Base-by-base conservation (phyloP, 2,888 invertebrate genomes). In the Epiblema foenella region DNA sequence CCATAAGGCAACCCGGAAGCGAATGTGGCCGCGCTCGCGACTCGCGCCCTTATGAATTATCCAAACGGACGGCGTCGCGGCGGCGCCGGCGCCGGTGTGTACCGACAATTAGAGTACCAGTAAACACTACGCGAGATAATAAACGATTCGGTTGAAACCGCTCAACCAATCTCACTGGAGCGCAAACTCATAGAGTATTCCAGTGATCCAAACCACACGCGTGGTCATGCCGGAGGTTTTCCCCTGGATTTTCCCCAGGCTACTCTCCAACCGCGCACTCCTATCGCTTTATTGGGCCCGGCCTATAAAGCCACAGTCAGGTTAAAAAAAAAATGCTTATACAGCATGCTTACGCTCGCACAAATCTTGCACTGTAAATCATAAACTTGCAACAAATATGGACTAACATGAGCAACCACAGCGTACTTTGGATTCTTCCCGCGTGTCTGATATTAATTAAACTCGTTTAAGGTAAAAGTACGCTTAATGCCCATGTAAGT, bases 21-120 rank as follows among this genome's bases (percentile, higher is more conserved):
- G 78, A 77, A 78, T 73, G 76, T 69, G 67, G 20, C n/a, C 68
- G 64, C 24, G 69, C 65, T 46, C 65, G 68, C 81, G 80, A 81
- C 85, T 78, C 78, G 83, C 80, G 85, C 83, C 84, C 87, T 90
- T 87, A 93, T 93, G 92, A 93, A 93, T 92, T 90, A 93, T 86
- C 90, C 91, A 92, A 90, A 85, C 81, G 85, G 54, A 39, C 76
- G 76, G 85, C 90, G 90, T 82, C 90, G 78, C 76, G 64, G 75
- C 79, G 84, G 86, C 88, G 90, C 83, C 84, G 77, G 85, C 87
- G 87, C 85, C 51, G 42, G 56, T 39, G 62, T 62, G 67, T 57
- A 71, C 46, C 67, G 62, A 66, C 67, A 67, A 71, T 71, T 71
- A 71, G 62, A 70, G 66, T 60, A 80, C 83, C 83, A 84, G 85